Evolutionary conservation across 1,140 invertebrate species (phyloP).

Genomic region (Brachionus calyciflorus): DNA sequence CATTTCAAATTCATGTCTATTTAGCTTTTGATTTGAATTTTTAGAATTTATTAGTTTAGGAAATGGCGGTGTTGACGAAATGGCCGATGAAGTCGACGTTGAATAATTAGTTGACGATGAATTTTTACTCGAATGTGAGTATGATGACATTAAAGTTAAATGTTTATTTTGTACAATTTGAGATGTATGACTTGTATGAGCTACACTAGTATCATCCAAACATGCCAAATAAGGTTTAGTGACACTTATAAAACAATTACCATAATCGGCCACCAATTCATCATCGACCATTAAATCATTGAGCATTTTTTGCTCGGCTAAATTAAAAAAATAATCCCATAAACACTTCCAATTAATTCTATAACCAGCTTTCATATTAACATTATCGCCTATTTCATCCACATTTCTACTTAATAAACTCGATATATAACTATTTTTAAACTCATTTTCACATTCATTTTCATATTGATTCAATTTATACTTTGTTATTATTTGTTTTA

Average conservation of each 20-base stretch:
- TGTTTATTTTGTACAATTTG: slow-evolving; percentile 27
- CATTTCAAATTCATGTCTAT: slow-evolving; percentile 23
- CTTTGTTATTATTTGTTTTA: slow-evolving; percentile 13
- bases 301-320: slow-evolving; percentile 31
- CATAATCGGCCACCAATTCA: background rate
- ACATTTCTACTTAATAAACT: background rate
- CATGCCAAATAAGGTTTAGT: slow-evolving; percentile 29
- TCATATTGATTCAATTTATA: slow-evolving; percentile 14
- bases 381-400: background rate
- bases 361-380: background rate
- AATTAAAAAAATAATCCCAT: slow-evolving; percentile 43
- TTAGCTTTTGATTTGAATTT: too few species aligned
- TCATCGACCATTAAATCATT: background rate
- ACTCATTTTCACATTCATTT: background rate
- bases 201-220: background rate
- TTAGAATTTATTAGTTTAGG: background rate
- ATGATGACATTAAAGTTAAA: slow-evolving; percentile 16
- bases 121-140: background rate
- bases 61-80: slow-evolving; percentile 26
- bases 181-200: too few species aligned
- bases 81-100: background rate
- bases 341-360: slow-evolving; percentile 37
- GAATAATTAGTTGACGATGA: slow-evolving; percentile 6
- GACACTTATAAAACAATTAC: slow-evolving; percentile 14
- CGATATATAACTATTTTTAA: background rate